Evolutionary conservation across 2,113 vertebrate species (phyloP), one percentile per base, ranked within the genome.

Genomic region (Aegotheles bennettii): DNA sequence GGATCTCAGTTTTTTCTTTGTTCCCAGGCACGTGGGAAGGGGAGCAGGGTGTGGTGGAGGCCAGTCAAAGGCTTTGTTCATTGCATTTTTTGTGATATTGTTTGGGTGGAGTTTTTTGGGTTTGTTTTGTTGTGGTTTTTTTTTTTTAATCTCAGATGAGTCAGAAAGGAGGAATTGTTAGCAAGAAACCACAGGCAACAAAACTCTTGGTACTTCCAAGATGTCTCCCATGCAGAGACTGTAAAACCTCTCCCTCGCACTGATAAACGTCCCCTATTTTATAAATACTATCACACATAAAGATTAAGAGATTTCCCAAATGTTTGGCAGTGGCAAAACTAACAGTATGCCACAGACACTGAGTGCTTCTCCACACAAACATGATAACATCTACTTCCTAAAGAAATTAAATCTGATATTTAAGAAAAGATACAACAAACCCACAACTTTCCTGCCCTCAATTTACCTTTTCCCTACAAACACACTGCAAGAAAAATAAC

Each of bases 1-100:
- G 63, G 21, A 75, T 63, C 57, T 57, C 91, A 24, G 67, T 20
- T 20, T 48, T 70, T 68, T 38, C 88, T 96, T 96, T 97, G 96
- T 97, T 42, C 13, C 87, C 42, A 9, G 87, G 56, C 68, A 26
- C 12, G 97, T 98, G 96, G 98, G 98, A 97, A 97, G 98, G 94
- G 63, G 92, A 94, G 86, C 90, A 92, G 97, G 91, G 93, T 93
- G 95, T 63, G 93, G 95, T 54, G 93, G 53, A 95, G 31, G 95
- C 75, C 90, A 80, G 25, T 76, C 45, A 96, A 97, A 96, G 95
- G 93, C 80, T 63, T 77, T 95, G 94, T 95, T 98, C 94, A 93
- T 75, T 78, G 81, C 83, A 15, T 56, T 95, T 90, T 74, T 36
- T 35, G 54, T 24, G 54, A 24, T 45, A 18, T 2, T 61, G 64